Percentiles rank a stretch among this genome's conserved stretches.
Conservation (phyloP, 2,797 vertebrate genomes). For the Tachyglossus aculeatus region DNA sequence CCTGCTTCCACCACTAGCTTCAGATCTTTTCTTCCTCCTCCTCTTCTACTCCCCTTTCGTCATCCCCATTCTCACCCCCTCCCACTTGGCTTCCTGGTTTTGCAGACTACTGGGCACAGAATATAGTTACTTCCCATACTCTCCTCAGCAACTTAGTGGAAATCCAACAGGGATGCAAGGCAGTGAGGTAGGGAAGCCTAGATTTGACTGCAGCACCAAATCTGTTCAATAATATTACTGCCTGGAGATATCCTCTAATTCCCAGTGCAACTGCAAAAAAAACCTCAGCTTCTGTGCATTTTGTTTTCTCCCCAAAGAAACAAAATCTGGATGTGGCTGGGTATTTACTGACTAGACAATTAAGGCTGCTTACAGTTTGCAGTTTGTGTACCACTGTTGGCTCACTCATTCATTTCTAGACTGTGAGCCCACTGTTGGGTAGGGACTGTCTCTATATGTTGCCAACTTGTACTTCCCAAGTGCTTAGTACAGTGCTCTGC, state of each 20-base stretch:
- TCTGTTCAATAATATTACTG: conserved; percentile 25
- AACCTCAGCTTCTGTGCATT: not conserved
- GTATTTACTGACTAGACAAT: not conserved
- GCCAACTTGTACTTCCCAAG: too few relatives aligned
- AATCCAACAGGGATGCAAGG: not conserved
- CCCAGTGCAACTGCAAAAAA: not conserved
- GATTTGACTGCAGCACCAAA: not conserved
- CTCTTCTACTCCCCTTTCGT: not conserved
- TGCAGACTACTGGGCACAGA: too few relatives aligned
- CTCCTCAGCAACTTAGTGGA: too few relatives aligned
- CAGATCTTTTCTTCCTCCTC: not conserved
- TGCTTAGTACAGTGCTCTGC: too few relatives aligned
- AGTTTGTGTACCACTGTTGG: not conserved
- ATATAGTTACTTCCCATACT: too few relatives aligned
- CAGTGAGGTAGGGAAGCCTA: not conserved
- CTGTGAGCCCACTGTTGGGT: too few relatives aligned
- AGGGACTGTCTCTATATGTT: too few relatives aligned
- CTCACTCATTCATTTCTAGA: too few relatives aligned
- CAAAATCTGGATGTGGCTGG: not conserved
- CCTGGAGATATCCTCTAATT: conserved; percentile 7
- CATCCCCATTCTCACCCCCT: not conserved
- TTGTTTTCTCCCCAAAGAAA: not conserved
- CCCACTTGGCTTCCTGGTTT: not conserved
- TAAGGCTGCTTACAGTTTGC: not conserved
- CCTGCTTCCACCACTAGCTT: too few relatives aligned